These are phyloP conservation scores for Calosoma granatense DNA, from an alignment of 1,140 invertebrate genomes.

Conservation along the genomic window DNA sequence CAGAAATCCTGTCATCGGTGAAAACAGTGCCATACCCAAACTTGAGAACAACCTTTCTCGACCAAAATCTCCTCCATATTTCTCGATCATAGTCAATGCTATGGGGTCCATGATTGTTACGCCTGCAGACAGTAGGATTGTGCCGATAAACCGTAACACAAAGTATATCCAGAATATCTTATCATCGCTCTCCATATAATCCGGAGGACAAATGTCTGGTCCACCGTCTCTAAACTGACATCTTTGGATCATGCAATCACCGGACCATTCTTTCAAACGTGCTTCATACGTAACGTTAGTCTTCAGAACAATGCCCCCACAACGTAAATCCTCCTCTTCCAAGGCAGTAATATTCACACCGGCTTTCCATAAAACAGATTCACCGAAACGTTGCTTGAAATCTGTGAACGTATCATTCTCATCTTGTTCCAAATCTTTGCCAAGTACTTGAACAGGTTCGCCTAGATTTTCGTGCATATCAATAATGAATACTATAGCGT, in stretches of 20 bases:
- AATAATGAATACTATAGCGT: no score
- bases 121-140: constrained; percentile 60
- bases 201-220: constrained; percentile 60
- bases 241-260: constrained; percentile 59
- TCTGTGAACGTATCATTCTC: constrained; percentile 52
- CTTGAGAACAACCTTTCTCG: constrained; percentile 68
- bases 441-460: constrained; percentile 56
- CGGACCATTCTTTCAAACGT: constrained; percentile 41
- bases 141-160: constrained; percentile 58
- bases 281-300: constrained; percentile 44
- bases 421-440: constrained; percentile 58
- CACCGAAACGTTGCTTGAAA: constrained; percentile 54
- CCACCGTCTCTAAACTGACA: constrained; percentile 57
- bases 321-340: constrained; percentile 57
- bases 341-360: constrained; percentile 58
- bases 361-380: constrained; percentile 44
- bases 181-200: constrained; percentile 60
- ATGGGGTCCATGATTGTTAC: constrained; percentile 77
- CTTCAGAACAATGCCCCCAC: constrained; percentile 52
- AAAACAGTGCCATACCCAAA: constrained; percentile 69
- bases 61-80: constrained; percentile 69
- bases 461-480: constrained; percentile 60
- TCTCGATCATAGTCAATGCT: constrained; percentile 66
- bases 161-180: constrained; percentile 73
- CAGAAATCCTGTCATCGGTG: constrained; percentile 65